Evolutionary conservation across 37 sponge, comb jelly and placozoan species (phyloP).

Genomic region (Agelas oroides): DNA sequence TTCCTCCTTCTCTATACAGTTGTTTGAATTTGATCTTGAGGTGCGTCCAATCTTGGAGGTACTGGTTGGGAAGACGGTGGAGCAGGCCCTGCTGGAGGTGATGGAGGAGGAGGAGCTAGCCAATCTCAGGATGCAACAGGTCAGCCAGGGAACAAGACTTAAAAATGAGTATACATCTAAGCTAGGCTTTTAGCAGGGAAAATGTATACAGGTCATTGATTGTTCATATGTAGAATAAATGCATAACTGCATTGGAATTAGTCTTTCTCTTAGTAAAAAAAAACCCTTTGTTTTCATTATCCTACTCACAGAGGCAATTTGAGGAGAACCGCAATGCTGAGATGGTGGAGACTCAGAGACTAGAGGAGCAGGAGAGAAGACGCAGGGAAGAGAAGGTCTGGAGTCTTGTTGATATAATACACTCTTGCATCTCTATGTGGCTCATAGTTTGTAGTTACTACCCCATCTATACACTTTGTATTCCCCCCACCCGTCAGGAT

Average conservation of each 20-base stretch:
- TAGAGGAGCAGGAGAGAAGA: constrained; percentile 97
- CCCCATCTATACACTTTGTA: neutral
- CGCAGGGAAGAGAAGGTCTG: constrained; percentile 88
- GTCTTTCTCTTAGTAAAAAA: too few species aligned
- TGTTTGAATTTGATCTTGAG: constrained; percentile 98
- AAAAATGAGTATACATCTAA: too few species aligned
- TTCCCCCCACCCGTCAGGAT: constrained; percentile 54
- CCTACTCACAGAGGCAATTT: constrained; percentile 77
- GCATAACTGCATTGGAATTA: too few species aligned
- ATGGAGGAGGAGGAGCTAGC: constrained; percentile 99
- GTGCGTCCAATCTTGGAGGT: constrained; percentile 96
- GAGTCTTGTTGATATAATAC: neutral
- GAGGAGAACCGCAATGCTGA: constrained; percentile 97
- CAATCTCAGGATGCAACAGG: constrained; percentile 87
- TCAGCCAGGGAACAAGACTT: neutral
- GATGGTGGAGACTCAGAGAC: constrained; percentile 95
- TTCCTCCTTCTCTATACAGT: constrained; percentile 49
- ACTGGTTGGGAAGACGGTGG: constrained; percentile 98
- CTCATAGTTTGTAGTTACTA: too few species aligned
- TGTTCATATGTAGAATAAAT: too few species aligned
- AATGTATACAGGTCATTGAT: too few species aligned
- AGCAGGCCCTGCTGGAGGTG: constrained; percentile 97
- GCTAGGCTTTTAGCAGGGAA: too few species aligned
- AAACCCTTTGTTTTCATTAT: neutral
- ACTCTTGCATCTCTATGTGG: too few species aligned